A percentile compares a stretch with the other conserved stretches of the same genome.
phyloP scores from a whole-genome alignment of 2,888 invertebrate species.

The Aleiodes alternator region DNA sequence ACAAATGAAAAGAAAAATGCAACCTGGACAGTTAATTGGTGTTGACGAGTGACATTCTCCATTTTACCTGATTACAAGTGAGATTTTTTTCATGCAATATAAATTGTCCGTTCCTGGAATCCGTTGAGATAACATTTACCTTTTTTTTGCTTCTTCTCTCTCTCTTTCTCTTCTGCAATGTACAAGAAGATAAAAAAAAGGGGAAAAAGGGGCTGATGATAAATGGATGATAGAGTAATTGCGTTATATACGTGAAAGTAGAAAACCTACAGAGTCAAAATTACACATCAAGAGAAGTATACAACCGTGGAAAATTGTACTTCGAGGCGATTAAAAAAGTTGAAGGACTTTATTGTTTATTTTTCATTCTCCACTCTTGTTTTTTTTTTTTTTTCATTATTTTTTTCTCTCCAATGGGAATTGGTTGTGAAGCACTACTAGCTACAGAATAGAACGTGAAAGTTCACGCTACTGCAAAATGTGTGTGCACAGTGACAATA shows the following conservation, averaged over 20 bases:
- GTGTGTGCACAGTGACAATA: conserved; percentile 23
- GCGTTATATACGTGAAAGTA: conserved; percentile 37
- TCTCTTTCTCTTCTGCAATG: neutral
- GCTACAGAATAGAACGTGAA: conserved; percentile 1
- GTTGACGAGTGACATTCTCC: neutral
- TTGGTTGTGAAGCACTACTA: conserved; percentile 7
- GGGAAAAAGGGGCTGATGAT: conserved; percentile 9
- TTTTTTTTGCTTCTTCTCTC: too few relatives aligned
- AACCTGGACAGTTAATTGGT: too few relatives aligned
- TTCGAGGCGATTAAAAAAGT: conserved; percentile 45
- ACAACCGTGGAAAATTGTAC: conserved; percentile 29
- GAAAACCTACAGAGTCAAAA: conserved; percentile 34
- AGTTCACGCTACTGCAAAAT: conserved; percentile 14
- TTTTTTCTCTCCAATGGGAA: neutral
- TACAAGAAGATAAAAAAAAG: conserved; percentile 20
- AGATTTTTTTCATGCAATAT: neutral
- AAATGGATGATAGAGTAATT: conserved; percentile 46
- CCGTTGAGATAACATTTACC: conserved; percentile 4
- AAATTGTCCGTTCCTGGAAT: conserved; percentile 1
- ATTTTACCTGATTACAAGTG: conserved; percentile 10
- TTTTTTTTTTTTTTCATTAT: neutral
- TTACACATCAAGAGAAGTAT: conserved; percentile 35
- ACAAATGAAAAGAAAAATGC: too few relatives aligned
- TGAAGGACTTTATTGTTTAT: conserved; percentile 35
- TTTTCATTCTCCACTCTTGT: conserved; percentile 23